Base-by-base conservation (phyloP, 2,113 vertebrate species). In the Halichoerus grypus region DNA sequence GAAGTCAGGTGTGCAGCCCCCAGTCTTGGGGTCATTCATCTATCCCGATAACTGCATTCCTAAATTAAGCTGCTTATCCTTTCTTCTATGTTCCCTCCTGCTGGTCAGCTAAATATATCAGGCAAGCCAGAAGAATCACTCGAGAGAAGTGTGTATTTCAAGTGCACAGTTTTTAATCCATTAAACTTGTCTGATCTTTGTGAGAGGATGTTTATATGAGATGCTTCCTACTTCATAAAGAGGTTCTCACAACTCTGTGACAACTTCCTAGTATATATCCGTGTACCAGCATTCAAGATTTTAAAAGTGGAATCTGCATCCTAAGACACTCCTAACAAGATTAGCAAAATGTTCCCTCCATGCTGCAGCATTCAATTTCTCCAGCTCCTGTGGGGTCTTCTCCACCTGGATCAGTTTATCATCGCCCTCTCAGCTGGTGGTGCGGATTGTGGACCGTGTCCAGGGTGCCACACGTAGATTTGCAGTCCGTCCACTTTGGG, bases 141-240 rank as follows among this genome's bases (percentile, higher is more conserved):
- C 90, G 42, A 91, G n/a, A 63, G 28, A 89, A 89, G 36, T 33
- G 15, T 82, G 15, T 63, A 31, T 94, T 96, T 94, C 65, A 72
- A 94, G 59, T 24, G 28, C 57, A 87, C n/a, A 67, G 53, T 39
- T 84, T 51, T 82, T 24, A 59, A 76, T 88, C 81, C 71, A 10
- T 87, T 93, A 83, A 61, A 63, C 92, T 81, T 96, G 31, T 77
- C 31, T 85, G n/a, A 28, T 74, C 81, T 82, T 95, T 63, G 71
- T 57, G 7, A 76, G 81, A 84, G 24, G 12, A 74, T 80, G 19
- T 67, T 82, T 81, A 33, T 79, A 39, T 42, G 46, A 92, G 7
- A 31, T 53, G 9, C 61, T 84, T 86, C 63, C 67, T 92, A 28
- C 82, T 91, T 94, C 86, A 72, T 77, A 67, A 87, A 74, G n/a